Percentiles rank a stretch among this genome's conserved stretches.
phyloP scores from a whole-genome alignment of 2,888 invertebrate genomes.

The Microctonus aethiopoides region DNA sequence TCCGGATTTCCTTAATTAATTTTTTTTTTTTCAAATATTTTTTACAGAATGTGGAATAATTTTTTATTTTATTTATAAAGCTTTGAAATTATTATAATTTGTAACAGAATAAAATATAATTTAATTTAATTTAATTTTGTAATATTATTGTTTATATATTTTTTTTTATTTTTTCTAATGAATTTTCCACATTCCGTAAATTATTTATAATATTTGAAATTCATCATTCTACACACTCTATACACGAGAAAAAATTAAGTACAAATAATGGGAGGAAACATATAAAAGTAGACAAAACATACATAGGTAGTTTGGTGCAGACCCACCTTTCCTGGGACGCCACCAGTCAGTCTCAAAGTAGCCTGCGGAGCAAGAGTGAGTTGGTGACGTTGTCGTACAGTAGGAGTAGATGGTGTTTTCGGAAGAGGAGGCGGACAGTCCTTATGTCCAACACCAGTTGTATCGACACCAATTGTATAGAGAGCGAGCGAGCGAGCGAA shows the following conservation, averaged over 20 bases:
- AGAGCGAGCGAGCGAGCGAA: background rate
- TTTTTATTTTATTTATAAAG: constrained; percentile 45
- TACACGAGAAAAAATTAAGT: background rate
- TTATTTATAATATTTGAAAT: background rate
- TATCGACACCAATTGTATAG: constrained; percentile 50
- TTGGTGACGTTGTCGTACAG: constrained; percentile 67
- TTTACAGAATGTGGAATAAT: constrained; percentile 50
- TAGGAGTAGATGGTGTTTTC: constrained; percentile 70
- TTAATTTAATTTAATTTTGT: background rate
- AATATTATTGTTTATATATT: too few relatives aligned
- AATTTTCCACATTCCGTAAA: constrained; percentile 11
- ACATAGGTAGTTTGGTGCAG: constrained; percentile 68
- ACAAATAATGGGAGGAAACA: constrained; percentile 23
- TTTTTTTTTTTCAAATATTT: constrained; percentile 9
- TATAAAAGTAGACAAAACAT: constrained; percentile 64
- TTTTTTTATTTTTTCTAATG: background rate
- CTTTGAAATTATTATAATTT: background rate
- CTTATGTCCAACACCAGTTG: constrained; percentile 69
- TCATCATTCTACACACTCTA: constrained; percentile 6
- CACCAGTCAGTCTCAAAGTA: constrained; percentile 96
- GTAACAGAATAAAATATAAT: background rate
- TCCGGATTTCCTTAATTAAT: constrained; percentile 6
- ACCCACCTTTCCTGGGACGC: constrained; percentile 96
- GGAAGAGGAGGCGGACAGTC: constrained; percentile 79
- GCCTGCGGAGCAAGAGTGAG: constrained; percentile 82